Evolutionary conservation across 2,797 vertebrate species (phyloP).

Genomic region (Brachyalestes nurse): DNA sequence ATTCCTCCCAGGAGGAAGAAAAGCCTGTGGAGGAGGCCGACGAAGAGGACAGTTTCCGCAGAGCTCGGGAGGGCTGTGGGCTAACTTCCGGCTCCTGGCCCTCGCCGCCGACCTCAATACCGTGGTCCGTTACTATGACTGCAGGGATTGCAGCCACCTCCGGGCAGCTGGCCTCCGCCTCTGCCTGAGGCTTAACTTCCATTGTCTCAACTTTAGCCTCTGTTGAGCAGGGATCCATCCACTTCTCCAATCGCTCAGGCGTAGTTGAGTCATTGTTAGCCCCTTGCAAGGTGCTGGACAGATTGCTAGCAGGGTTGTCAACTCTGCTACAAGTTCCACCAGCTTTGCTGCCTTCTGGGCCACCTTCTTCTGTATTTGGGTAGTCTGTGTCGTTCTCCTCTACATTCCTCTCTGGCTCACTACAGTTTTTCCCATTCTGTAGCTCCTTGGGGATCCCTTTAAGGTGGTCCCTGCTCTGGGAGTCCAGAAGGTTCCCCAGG

Average conservation of each 20-base stretch:
- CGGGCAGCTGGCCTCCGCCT: constrained; percentile 17
- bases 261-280: constrained; percentile 20
- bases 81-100: constrained; percentile 65
- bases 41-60: constrained; percentile 95
- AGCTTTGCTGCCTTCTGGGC: constrained; percentile 57
- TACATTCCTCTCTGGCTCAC: constrained; percentile 40
- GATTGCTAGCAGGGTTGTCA: constrained; percentile 22
- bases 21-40: constrained; percentile 96
- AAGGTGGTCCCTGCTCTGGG: constrained; percentile 56
- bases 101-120: constrained; percentile 76
- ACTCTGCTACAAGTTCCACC: constrained; percentile 45
- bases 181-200: constrained; percentile 35
- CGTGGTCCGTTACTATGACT: constrained; percentile 92
- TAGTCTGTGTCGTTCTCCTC: constrained; percentile 49
- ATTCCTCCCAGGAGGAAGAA: constrained; percentile 97
- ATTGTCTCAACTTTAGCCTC: constrained; percentile 35
- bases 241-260: constrained; percentile 34
- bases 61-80: constrained; percentile 71
- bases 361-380: constrained; percentile 54
- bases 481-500: constrained; percentile 61
- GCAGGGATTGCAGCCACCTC: constrained; percentile 79
- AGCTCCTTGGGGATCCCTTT: constrained; percentile 62
- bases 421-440: constrained; percentile 74
- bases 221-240: constrained; percentile 29
- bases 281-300: constrained; percentile 45